A percentile compares a stretch with the other conserved stretches of the same genome.
These are phyloP conservation scores for Meleagris gallopavo DNA, from an alignment of 2,113 vertebrate species.

Conservation along the genomic window DNA sequence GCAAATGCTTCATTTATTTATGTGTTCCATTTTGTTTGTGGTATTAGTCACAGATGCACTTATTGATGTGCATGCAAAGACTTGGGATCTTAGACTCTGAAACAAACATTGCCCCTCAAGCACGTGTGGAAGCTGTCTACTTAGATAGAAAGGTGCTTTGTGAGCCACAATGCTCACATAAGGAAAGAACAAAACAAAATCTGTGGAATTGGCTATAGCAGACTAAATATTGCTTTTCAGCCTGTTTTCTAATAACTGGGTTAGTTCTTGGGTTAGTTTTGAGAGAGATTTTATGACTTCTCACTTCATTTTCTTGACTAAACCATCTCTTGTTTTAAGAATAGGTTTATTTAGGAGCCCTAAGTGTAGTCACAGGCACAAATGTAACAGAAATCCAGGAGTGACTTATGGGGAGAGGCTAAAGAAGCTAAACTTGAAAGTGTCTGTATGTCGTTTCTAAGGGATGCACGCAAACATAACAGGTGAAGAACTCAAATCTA, in stretches of 20 bases:
- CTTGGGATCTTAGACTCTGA: background rate
- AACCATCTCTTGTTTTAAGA: background rate
- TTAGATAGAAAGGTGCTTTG: background rate
- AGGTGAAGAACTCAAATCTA: background rate
- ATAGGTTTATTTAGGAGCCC: background rate
- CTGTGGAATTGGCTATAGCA: background rate
- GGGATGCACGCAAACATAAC: background rate
- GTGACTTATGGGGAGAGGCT: background rate
- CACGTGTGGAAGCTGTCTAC: background rate
- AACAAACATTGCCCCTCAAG: background rate
- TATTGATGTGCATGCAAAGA: background rate
- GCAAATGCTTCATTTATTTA: background rate
- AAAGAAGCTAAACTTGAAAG: background rate
- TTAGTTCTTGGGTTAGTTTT: background rate
- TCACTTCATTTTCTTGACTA: background rate
- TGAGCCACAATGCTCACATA: background rate
- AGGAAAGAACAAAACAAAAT: background rate
- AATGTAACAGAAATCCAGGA: background rate
- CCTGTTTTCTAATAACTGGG: background rate
- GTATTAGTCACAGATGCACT: background rate
- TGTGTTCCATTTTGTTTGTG: background rate
- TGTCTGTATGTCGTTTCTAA: background rate
- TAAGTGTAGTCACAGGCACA: background rate
- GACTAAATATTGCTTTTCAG: background rate
- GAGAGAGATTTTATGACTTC: background rate